Conservation (phyloP, 2,888 invertebrate species). For the Imbricaverruca yamaguchii region DNA sequence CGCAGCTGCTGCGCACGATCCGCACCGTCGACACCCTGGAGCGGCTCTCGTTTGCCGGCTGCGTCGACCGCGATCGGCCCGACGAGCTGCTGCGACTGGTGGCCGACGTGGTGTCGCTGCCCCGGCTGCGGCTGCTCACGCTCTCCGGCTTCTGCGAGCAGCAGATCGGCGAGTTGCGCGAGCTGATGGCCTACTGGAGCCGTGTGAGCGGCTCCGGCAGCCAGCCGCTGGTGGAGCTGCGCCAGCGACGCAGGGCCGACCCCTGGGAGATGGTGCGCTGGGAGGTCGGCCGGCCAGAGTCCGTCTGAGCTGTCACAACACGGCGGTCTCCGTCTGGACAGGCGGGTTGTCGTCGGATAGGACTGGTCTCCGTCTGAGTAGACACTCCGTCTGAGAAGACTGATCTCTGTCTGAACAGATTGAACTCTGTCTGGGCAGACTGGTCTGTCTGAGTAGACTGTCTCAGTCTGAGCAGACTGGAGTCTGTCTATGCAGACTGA, state of each 20-base stretch:
- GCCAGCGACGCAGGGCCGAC: not conserved
- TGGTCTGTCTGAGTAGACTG: no score
- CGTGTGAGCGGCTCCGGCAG: not conserved
- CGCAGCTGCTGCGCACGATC: not conserved
- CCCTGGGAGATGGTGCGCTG: not conserved
- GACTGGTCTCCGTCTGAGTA: not conserved
- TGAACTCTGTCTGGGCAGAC: no score
- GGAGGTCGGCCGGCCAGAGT: no score
- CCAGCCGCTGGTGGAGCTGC: slow-evolving; percentile 1
- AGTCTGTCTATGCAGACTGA: no score
- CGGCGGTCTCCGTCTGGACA: no score
- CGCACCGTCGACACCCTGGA: not conserved
- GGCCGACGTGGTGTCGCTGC: slow-evolving; percentile 4
- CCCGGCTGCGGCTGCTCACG: slow-evolving; percentile 7
- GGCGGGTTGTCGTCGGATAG: not conserved
- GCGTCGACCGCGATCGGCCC: not conserved
- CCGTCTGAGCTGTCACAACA: no score
- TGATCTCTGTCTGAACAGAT: not conserved
- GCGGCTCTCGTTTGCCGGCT: slow-evolving; percentile 7
- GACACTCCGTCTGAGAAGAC: not conserved
- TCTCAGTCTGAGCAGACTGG: no score
- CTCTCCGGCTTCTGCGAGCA: slow-evolving; percentile 7
- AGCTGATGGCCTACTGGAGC: not conserved
- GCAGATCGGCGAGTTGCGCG: not conserved
- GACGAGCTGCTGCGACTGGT: slow-evolving; percentile 14